phyloP scores from a whole-genome alignment of 2,113 vertebrate species.

The Rousettus leschenaultii region DNA sequence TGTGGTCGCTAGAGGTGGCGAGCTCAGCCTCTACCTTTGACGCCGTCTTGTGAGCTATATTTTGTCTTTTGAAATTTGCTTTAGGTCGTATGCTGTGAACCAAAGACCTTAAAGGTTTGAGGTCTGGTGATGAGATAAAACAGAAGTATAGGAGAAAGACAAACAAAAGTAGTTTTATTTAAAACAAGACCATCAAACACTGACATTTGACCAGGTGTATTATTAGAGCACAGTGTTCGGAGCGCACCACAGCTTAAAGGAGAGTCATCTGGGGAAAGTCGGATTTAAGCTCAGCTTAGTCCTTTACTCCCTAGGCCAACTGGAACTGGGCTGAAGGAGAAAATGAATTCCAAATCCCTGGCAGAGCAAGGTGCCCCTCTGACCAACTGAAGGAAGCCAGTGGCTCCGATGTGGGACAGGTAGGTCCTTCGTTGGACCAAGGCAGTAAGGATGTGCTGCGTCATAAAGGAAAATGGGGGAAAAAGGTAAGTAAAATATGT shows the following conservation, averaged over 20 bases:
- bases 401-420: conserved; percentile 15
- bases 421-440: conserved; percentile 20
- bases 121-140: not conserved
- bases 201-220: not conserved
- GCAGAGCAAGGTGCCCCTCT: not conserved
- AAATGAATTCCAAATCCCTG: conserved; percentile 70
- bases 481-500: conserved; percentile 48
- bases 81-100: not conserved
- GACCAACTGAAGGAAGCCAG: conserved; percentile 46
- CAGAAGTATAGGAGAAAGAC: not conserved
- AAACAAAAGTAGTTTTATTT: not conserved
- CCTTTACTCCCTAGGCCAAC: conserved; percentile 40
- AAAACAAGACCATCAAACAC: not conserved
- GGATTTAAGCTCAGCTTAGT: not conserved
- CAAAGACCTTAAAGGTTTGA: not conserved
- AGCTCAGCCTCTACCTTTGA: no score
- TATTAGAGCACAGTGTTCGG: not conserved
- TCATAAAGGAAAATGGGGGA: conserved; percentile 59
- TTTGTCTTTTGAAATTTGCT: conserved; percentile 10
- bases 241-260: not conserved
- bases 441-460: conserved; percentile 48
- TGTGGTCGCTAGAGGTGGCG: no score
- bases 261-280: not conserved
- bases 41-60: not conserved
- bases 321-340: conserved; percentile 67